Evolutionary conservation across 2,797 vertebrate genomes (phyloP).

Genomic region (Onychomys arenicola): DNA sequence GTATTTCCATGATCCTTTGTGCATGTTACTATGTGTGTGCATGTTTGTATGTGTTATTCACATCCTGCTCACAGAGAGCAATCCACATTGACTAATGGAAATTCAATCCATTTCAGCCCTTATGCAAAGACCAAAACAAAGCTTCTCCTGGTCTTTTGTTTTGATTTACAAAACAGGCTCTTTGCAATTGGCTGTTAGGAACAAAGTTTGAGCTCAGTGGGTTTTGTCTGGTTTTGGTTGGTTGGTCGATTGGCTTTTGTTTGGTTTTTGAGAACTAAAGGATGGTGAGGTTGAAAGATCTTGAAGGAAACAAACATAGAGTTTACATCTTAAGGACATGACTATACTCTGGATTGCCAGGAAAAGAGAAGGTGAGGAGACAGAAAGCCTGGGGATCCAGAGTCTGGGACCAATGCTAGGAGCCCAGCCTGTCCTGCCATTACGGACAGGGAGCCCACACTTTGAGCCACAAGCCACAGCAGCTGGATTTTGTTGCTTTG

Average conservation of each 20-base stretch:
- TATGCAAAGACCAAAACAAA: neutral
- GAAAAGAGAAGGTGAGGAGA: neutral
- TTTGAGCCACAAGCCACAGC: neutral
- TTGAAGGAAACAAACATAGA: neutral
- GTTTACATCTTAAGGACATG: neutral
- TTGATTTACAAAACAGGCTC: neutral
- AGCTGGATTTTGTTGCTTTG: neutral
- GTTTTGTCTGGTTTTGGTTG: neutral
- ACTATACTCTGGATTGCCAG: neutral
- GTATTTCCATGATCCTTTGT: neutral
- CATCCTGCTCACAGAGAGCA: neutral
- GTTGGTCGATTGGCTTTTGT: neutral
- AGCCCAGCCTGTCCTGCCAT: neutral
- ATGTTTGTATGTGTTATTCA: neutral
- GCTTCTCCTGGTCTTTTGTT: neutral
- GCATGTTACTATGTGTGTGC: too few relatives aligned
- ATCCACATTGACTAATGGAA: neutral
- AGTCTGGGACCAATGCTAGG: fast-evolving
- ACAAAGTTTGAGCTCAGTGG: neutral
- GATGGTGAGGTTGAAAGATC: neutral
- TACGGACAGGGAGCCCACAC: neutral
- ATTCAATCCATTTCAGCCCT: neutral
- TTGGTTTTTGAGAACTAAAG: neutral
- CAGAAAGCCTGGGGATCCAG: neutral
- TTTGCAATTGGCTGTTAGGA: neutral